Conservation (phyloP, 1,140 invertebrate genomes). For the Doryteuthis pealeii region DNA sequence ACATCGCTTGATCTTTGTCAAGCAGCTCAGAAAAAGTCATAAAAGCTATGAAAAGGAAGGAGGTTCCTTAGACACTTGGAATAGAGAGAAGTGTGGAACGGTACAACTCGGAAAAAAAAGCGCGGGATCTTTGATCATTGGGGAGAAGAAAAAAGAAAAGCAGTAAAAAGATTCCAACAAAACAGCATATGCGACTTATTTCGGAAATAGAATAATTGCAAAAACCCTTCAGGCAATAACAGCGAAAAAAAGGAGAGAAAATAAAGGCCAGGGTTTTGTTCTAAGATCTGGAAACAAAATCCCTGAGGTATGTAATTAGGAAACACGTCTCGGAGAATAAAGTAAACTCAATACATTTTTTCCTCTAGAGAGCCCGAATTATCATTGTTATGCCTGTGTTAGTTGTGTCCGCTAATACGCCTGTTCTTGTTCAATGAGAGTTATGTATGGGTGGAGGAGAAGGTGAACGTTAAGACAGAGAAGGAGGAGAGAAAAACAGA, state of each 20-base stretch:
- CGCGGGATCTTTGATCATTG: constrained; percentile 7
- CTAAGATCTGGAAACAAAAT: constrained; percentile 10
- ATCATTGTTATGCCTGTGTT: constrained; percentile 7
- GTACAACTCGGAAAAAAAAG: not conserved
- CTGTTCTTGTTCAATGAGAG: not conserved
- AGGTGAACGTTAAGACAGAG: not conserved
- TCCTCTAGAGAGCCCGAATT: not conserved
- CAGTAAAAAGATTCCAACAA: constrained; percentile 7
- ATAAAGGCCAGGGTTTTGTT: not conserved
- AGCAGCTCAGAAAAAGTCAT: constrained; percentile 9
- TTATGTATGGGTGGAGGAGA: not conserved
- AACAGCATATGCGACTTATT: constrained; percentile 11
- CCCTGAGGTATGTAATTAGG: constrained; percentile 9
- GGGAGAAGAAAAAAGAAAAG: not conserved
- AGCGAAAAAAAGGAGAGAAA: not conserved
- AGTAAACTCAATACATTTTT: not conserved
- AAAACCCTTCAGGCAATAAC: constrained; percentile 3
- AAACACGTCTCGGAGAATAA: constrained; percentile 5
- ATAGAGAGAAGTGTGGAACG: constrained; percentile 6
- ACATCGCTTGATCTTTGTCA: constrained; percentile 8
- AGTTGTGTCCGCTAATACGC: not conserved
- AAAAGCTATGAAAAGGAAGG: constrained; percentile 2
- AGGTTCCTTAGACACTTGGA: constrained; percentile 3
- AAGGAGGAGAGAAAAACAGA: not conserved
- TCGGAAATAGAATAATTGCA: constrained; percentile 7